Conservation (phyloP, 2,797 vertebrate species). For the Fringilla coelebs region DNA sequence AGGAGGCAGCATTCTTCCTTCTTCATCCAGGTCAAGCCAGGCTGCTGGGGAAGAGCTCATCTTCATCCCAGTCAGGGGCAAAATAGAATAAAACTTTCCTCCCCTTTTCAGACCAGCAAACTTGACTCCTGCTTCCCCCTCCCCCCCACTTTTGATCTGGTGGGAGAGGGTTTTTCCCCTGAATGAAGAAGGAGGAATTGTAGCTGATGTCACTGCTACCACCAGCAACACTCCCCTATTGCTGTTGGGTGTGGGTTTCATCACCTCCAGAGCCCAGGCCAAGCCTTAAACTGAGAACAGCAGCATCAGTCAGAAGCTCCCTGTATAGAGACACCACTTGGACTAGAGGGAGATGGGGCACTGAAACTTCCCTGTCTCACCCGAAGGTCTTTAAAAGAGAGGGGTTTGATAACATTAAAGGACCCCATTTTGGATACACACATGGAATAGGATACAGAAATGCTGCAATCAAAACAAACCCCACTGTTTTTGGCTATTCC, state of each 20-base stretch:
- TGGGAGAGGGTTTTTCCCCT: background rate
- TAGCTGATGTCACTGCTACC: background rate
- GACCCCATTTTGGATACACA: background rate
- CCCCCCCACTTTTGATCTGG: background rate
- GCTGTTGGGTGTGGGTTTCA: background rate
- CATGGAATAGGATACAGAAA: background rate
- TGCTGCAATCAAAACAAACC: background rate
- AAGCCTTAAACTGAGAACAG: background rate
- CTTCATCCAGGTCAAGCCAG: background rate
- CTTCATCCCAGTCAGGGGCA: background rate
- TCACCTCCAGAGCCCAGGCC: background rate
- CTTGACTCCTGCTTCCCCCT: background rate
- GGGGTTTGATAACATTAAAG: background rate
- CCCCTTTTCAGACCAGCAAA: background rate
- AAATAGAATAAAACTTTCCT: background rate
- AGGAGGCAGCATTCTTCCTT: background rate
- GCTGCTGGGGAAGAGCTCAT: background rate
- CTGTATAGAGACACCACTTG: fast-evolving
- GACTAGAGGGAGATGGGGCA: background rate
- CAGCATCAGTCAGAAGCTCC: background rate
- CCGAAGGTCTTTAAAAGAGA: background rate
- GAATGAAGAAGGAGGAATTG: background rate
- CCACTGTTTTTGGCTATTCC: background rate
- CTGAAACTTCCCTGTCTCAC: background rate
- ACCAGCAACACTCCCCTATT: background rate